Conservation (phyloP, 92 coral and sea anemone genomes). For the Siderastrea siderea region DNA sequence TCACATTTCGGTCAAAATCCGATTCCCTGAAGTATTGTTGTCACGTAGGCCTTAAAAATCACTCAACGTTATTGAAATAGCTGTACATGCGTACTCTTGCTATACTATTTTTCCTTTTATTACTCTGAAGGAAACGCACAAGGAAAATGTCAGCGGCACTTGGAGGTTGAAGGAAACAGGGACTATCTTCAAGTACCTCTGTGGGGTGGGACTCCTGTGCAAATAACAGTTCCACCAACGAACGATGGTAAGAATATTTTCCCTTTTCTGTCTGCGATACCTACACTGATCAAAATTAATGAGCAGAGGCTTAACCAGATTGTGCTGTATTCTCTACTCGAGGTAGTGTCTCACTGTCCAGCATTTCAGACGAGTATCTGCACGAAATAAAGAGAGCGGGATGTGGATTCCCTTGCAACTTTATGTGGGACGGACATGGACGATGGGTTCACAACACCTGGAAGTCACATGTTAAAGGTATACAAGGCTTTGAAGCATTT, state of each 20-base stretch:
- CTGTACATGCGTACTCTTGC: too few relatives aligned
- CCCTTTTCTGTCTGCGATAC: too few relatives aligned
- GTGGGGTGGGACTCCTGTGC: constrained; percentile 76
- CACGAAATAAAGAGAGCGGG: neutral
- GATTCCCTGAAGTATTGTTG: too few relatives aligned
- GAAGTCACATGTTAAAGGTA: constrained; percentile 75
- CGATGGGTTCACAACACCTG: constrained; percentile 76
- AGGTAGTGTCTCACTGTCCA: constrained; percentile 19
- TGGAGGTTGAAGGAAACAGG: constrained; percentile 69
- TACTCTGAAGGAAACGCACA: constrained; percentile 73
- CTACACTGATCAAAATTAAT: neutral
- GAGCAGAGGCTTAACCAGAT: neutral
- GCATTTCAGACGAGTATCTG: constrained; percentile 10
- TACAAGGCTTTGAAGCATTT: neutral
- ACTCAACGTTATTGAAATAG: too few relatives aligned
- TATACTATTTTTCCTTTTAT: neutral
- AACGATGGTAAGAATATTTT: constrained; percentile 39
- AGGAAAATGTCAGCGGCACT: constrained; percentile 82
- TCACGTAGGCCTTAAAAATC: too few relatives aligned
- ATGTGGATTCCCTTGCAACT: constrained; percentile 72
- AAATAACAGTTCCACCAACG: constrained; percentile 72
- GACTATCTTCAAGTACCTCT: constrained; percentile 76
- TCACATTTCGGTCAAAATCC: too few relatives aligned
- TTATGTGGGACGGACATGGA: constrained; percentile 88
- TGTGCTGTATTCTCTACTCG: neutral